Base-by-base conservation (phyloP, 2,888 invertebrate species). In the Cephonodes hylas region DNA sequence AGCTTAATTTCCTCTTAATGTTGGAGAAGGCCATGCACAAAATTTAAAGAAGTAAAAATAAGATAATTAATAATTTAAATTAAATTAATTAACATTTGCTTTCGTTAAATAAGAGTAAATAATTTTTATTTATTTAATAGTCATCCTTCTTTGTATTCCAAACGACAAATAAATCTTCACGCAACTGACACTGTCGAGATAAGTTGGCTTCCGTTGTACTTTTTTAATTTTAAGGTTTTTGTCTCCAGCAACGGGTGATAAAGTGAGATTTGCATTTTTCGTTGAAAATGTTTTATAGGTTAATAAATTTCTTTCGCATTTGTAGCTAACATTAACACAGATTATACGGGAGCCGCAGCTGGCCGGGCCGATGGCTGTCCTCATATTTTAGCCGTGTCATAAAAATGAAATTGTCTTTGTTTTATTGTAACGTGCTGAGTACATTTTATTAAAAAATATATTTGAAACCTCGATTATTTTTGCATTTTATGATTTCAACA, bases 371-470 rank as follows among this genome's bases (percentile, higher is more conserved):
- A 59, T 53, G 59, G 34, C 45, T 61, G 61, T 58, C 23, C 61
- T 57, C 61, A 61, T 63, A 63, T 63, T 65, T 64, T 63, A 63
- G 60, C 59, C 69, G 60, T 59, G 62, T 63, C 69, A 62, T 64
- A 66, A 71, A 70, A 64, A 63, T 62, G 42, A 38, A 60, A 68
- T 68, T 66, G 48, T 58, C 59, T 25, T 71, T 71, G 64, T 60
- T 60, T 60, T 59, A 58, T 42, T 45, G 58, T 56, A 45, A 58
- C 46, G 42, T 60, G 48, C 42, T 60, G 48, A 23, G 42, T 45
- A 58, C 31, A 15, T 34, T 53, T 59, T 59, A 42, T 27, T 42
- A 59, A 3, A 13, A 23, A n/a, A n/a, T n/a, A 25, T 31, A 53
- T 53, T 53, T 53, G 31, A 7, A 18, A 18, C 3, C 15, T 23